Conservation (phyloP, 2,888 invertebrate genomes). For the Schizaphis graminum region DNA sequence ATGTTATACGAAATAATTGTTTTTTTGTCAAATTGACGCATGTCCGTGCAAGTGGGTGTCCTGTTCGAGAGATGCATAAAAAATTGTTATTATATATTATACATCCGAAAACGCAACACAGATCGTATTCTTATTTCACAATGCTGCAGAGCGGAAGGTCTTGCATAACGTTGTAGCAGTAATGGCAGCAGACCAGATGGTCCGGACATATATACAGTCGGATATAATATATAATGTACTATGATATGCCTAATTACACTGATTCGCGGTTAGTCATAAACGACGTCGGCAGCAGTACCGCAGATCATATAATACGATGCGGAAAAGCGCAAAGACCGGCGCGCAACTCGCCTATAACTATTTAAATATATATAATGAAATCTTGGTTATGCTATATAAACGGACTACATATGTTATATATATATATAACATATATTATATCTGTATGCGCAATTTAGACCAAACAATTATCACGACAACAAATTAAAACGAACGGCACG, state of each 20-base stretch:
- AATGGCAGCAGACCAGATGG: slow-evolving; percentile 18
- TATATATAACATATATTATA: background rate
- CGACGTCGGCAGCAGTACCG: background rate
- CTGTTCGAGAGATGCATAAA: background rate
- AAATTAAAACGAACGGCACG: background rate
- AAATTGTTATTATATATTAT: background rate
- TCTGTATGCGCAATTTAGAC: background rate
- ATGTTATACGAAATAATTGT: background rate
- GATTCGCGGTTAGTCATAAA: background rate
- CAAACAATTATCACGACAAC: background rate
- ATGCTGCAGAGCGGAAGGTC: background rate
- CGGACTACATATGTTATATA: background rate
- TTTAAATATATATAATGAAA: background rate
- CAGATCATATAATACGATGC: background rate
- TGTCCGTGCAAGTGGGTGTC: slow-evolving; percentile 19
- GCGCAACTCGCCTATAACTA: background rate
- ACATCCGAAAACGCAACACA: slow-evolving; percentile 23
- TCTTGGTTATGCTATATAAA: background rate
- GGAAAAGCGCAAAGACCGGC: background rate
- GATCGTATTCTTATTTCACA: slow-evolving; percentile 27
- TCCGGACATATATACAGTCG: background rate
- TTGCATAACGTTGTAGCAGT: slow-evolving; percentile 30
- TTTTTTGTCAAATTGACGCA: slow-evolving; percentile 31
- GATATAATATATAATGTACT: background rate
- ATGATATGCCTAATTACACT: background rate